phyloP scores from a whole-genome alignment of 2,113 vertebrate species.

The Ptyas mucosa region DNA sequence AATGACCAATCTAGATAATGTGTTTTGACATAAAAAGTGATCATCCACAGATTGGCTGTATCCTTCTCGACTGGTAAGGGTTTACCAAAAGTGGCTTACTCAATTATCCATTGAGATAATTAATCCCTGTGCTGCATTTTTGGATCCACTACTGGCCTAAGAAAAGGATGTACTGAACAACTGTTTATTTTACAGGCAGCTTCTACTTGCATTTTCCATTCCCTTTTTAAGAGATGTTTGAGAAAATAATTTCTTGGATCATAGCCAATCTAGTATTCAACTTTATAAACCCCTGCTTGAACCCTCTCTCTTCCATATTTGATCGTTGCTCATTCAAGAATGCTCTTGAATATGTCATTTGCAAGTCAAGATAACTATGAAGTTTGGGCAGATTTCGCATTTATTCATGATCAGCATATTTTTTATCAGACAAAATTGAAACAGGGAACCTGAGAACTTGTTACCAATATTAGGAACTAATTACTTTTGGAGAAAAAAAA shows the following conservation, averaged over 20 bases:
- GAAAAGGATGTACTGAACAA: neutral
- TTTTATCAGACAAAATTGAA: neutral
- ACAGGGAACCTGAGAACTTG: neutral
- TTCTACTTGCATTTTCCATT: neutral
- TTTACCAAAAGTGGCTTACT: slow-evolving; percentile 9
- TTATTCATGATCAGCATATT: neutral
- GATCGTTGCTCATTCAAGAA: neutral
- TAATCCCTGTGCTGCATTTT: neutral
- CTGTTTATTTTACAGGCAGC: neutral
- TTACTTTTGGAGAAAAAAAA: neutral
- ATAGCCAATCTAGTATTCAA: neutral
- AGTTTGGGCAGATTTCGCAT: neutral
- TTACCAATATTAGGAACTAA: neutral
- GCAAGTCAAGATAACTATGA: neutral
- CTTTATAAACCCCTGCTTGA: neutral
- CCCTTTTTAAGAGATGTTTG: neutral
- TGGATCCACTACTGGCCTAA: neutral
- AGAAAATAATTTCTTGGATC: neutral
- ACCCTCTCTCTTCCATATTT: neutral
- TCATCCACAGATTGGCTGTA: neutral
- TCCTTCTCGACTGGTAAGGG: neutral
- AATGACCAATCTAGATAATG: neutral
- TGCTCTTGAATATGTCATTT: neutral
- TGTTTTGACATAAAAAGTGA: neutral
- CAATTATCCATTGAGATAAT: slow-evolving; percentile 11